Conservation (phyloP, 1,140 invertebrate species). For the Aphelenchoides besseyi region DNA sequence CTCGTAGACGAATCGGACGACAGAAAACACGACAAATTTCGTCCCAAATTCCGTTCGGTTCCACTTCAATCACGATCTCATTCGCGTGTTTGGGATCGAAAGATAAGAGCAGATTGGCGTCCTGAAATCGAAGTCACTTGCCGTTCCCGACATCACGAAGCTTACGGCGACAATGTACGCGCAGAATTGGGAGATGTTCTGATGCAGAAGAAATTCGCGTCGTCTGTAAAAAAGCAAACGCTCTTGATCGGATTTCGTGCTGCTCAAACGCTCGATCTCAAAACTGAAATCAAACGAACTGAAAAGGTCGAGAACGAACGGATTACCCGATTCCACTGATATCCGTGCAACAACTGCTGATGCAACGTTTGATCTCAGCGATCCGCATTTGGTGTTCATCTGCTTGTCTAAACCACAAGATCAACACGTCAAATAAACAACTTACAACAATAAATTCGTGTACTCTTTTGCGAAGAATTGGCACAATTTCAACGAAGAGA, state of each 20-base stretch:
- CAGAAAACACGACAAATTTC: background rate
- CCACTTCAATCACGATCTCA: background rate
- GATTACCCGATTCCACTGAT: background rate
- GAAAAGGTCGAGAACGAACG: background rate
- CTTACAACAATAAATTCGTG: background rate
- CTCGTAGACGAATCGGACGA: background rate
- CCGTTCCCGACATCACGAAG: no score
- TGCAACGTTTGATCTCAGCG: slow-evolving; percentile 1
- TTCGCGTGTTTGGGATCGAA: background rate
- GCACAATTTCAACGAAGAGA: background rate
- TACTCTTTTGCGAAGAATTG: background rate
- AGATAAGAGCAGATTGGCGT: background rate
- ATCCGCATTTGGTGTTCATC: background rate
- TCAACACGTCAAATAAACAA: background rate
- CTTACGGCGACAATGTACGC: background rate
- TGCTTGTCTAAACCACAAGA: background rate
- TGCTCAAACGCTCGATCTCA: background rate
- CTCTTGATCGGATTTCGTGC: background rate
- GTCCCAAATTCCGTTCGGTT: background rate
- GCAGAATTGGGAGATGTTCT: background rate
- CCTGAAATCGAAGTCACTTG: background rate
- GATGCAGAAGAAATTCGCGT: background rate
- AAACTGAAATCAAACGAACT: background rate
- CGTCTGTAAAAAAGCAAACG: background rate
- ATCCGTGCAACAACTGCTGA: background rate